phyloP scores from a whole-genome alignment of 2,888 invertebrate species.

The Pogonocherus hispidulus region DNA sequence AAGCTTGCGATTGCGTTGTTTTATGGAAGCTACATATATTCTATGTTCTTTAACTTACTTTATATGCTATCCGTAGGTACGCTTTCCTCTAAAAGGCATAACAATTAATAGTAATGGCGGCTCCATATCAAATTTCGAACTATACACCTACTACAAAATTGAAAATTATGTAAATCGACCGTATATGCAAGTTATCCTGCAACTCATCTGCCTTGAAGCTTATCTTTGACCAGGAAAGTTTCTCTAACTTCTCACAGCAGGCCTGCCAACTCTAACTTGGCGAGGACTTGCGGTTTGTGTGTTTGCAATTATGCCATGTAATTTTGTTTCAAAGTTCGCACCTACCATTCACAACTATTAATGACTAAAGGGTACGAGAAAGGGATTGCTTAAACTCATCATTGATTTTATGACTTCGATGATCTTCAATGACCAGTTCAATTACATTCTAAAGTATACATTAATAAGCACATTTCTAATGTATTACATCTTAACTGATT shows the following conservation, averaged over 20 bases:
- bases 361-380: conserved; percentile 18
- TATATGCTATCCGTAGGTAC: background rate
- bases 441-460: no score
- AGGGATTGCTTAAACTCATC: conserved; percentile 19
- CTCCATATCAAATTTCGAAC: background rate
- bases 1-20: no score
- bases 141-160: background rate
- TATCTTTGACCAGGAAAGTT: conserved; percentile 29
- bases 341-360: conserved; percentile 35
- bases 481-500: no score
- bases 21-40: background rate
- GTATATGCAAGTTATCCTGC: conserved; percentile 24
- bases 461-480: no score
- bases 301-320: conserved; percentile 45
- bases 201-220: conserved; percentile 24
- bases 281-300: conserved; percentile 42
- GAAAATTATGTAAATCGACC: conserved; percentile 26
- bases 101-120: background rate
- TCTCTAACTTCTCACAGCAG: conserved; percentile 27
- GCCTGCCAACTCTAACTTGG: conserved; percentile 34
- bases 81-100: background rate
- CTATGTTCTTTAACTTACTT: background rate
- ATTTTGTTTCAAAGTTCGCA: conserved; percentile 42
- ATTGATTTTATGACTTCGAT: conserved; percentile 15
- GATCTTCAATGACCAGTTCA: no score